Evolutionary conservation across 2,113 vertebrate genomes (phyloP).

Genomic region (Urocynchramus pylzowi): DNA sequence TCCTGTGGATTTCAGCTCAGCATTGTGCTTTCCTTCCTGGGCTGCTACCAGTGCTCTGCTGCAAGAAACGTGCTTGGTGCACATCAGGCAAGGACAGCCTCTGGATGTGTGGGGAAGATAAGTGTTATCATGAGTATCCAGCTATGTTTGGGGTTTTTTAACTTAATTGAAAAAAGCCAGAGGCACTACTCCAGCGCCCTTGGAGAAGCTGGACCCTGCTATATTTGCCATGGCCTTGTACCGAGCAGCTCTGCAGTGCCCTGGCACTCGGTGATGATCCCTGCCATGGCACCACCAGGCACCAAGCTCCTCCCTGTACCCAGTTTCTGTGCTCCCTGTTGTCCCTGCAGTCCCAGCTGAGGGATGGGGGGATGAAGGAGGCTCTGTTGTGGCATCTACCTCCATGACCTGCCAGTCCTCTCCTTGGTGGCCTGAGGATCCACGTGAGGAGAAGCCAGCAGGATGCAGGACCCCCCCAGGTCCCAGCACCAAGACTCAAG

Average conservation of each 20-base stretch:
- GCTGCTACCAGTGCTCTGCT: background rate
- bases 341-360: background rate
- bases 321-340: rapidly evolving
- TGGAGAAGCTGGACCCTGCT: background rate
- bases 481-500: background rate
- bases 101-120: background rate
- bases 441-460: rapidly evolving
- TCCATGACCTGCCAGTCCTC: background rate
- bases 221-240: background rate
- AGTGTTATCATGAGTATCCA: background rate
- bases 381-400: background rate
- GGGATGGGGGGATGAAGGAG: background rate
- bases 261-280: rapidly evolving
- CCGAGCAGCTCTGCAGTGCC: background rate
- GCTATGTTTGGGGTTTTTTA: background rate
- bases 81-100: background rate
- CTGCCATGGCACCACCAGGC: background rate
- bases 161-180: background rate
- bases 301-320: background rate
- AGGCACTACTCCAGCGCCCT: background rate
- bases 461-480: background rate
- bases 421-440: background rate
- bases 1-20: background rate
- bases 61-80: background rate
- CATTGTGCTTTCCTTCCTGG: background rate